Percentiles rank a stretch among this genome's conserved stretches.
Conservation (phyloP, 2,113 vertebrate genomes). For the Cervus canadensis region DNA sequence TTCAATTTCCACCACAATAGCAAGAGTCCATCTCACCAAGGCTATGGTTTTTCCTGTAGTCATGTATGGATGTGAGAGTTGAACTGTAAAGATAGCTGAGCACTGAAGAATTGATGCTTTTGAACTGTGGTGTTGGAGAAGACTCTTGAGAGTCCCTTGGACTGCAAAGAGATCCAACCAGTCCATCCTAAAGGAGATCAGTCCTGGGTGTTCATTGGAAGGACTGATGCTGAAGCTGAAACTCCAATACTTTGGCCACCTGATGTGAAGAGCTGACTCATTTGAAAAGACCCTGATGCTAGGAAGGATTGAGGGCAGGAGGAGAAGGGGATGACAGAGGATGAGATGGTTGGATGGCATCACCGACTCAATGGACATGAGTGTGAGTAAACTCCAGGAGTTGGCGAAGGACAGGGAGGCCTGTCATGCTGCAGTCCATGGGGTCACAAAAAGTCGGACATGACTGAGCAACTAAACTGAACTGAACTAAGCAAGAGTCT, state of each 20-base stretch:
- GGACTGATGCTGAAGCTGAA: not conserved
- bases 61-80: not conserved
- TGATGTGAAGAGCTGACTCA: not conserved
- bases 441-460: not conserved
- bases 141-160: not conserved
- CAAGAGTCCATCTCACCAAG: not conserved
- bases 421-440: rapidly evolving
- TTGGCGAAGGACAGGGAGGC: not conserved
- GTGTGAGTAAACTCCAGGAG: not conserved
- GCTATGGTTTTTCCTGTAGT: not conserved
- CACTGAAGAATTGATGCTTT: not conserved
- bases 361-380: not conserved
- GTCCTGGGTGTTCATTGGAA: not conserved
- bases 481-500: not conserved
- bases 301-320: not conserved
- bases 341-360: not conserved
- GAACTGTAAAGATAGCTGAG: not conserved
- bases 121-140: not conserved
- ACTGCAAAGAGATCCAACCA: not conserved
- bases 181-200: not conserved
- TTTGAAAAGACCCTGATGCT: not conserved
- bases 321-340: not conserved
- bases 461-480: not conserved
- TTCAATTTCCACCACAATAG: not conserved
- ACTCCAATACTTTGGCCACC: not conserved